Conservation (phyloP, 2,113 vertebrate genomes). For the Seriola quinqueradiata region DNA sequence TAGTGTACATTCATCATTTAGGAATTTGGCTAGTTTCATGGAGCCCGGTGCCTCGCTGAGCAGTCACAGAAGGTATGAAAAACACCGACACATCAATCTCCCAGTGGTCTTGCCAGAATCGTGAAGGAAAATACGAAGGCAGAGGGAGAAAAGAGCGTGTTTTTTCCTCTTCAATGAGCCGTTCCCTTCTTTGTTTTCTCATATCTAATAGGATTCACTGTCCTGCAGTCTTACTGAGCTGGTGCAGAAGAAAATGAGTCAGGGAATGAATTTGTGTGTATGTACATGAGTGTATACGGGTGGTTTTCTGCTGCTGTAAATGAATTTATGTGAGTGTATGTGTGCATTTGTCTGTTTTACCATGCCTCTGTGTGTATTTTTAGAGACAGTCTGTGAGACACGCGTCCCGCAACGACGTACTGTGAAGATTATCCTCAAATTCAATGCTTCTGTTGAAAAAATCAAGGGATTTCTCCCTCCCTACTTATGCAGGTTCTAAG, state of each 20-base stretch:
- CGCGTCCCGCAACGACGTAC: slow-evolving; percentile 22
- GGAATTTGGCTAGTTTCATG: slow-evolving; percentile 67
- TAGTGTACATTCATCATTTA: slow-evolving; percentile 80
- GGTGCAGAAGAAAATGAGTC: slow-evolving; percentile 40
- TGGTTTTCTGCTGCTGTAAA: slow-evolving; percentile 27
- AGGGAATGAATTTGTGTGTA: slow-evolving; percentile 27
- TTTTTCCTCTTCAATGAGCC: slow-evolving; percentile 68
- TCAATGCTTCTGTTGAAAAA: slow-evolving; percentile 61
- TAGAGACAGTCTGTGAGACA: slow-evolving; percentile 45
- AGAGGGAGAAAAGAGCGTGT: slow-evolving; percentile 20
- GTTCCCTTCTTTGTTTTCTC: slow-evolving; percentile 70
- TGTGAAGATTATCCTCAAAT: slow-evolving; percentile 69
- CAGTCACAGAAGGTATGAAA: slow-evolving; percentile 75
- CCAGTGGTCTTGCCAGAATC: slow-evolving; percentile 69
- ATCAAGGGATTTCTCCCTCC: slow-evolving; percentile 54
- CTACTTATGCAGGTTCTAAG: slow-evolving; percentile 58
- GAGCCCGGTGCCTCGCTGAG: slow-evolving; percentile 66
- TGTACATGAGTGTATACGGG: not conserved
- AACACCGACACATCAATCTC: slow-evolving; percentile 80
- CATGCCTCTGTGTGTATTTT: slow-evolving; percentile 50
- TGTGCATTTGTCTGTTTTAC: slow-evolving; percentile 39
- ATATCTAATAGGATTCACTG: slow-evolving; percentile 60
- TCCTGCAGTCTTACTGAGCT: slow-evolving; percentile 60
- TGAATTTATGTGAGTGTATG: slow-evolving; percentile 7
- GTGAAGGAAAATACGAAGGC: slow-evolving; percentile 63